Evolutionary conservation across 2,113 vertebrate genomes (phyloP).

Genomic region (Pluvialis apricaria): DNA sequence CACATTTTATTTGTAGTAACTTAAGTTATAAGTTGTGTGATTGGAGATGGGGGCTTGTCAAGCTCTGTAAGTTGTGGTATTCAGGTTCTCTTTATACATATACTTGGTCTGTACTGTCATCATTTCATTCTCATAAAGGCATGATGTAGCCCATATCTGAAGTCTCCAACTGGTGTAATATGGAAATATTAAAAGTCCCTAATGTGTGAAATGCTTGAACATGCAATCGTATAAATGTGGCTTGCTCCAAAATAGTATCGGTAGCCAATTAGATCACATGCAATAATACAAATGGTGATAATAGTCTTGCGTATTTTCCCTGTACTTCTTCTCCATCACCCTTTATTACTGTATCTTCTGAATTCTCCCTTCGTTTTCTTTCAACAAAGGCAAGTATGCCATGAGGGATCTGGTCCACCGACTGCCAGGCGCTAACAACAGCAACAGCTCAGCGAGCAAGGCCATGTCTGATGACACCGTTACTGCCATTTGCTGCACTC

Average conservation of each 20-base stretch:
- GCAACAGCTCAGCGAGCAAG: constrained; percentile 85
- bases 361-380: constrained; percentile 54
- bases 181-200: not conserved
- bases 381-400: constrained; percentile 90
- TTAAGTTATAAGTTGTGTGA: not conserved
- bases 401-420: constrained; percentile 98
- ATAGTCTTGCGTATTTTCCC: constrained; percentile 13
- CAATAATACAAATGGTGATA: constrained; percentile 6
- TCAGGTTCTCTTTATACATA: not conserved
- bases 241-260: not conserved
- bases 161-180: not conserved
- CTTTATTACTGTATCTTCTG: constrained; percentile 31
- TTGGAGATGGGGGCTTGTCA: not conserved
- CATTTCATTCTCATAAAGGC: not conserved
- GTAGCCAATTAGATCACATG: not conserved
- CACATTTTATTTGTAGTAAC: not conserved
- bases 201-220: not conserved
- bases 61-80: not conserved
- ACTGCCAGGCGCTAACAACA: constrained; percentile 89
- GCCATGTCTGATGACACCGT: constrained; percentile 97
- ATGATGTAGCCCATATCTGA: not conserved
- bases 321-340: not conserved
- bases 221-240: not conserved
- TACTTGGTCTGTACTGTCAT: not conserved
- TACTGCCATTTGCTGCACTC: constrained; percentile 96